Base-by-base conservation (phyloP, 2,797 vertebrate species). In the Protonibea diacanthus region DNA sequence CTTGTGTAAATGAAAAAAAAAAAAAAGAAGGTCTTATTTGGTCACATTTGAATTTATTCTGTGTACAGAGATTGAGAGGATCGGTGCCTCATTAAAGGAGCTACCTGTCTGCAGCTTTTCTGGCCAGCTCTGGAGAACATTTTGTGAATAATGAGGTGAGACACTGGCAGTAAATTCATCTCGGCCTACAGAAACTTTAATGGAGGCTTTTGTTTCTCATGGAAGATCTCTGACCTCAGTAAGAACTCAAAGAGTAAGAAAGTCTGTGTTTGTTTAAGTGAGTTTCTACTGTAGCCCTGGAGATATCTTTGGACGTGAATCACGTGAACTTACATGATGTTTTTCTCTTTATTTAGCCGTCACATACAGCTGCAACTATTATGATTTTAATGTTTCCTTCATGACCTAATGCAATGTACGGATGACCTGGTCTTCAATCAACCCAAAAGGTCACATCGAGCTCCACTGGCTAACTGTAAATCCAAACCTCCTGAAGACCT, bases 131-230 rank as follows among this genome's bases (percentile, higher is more conserved):
- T 38, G 64, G 47, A 71, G 61, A 63, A 66, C 72, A 69, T 71
- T 78, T 60, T 71, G 76, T 78, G 77, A 89, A 85, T 89, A 89
- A 91, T 86, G 82, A 89, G 85, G 47, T 44, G 80, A 76, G 47
- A 62, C 58, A 6, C 21, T 70, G 63, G 76, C 71, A 56, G 83
- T 51, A 64, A 71, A 88, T 75, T 86, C 71, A 82, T 87, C 76
- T 71, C 14, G 51, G 84, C 84, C 73, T 52, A 55, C 56, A 78
- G 86, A 82, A 27, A 58, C 74, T 83, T 69, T 77, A 81, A 82
- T 65, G 33, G 71, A 74, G 66, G 47, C 78, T 82, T 86, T 85
- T 76, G 62, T 82, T 86, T 85, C 78, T 86, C 44, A 56, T 52
- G 9, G 48, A 85, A 76, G 47, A 59, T 88, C 52, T 74, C 74